phyloP scores from a whole-genome alignment of 2,888 invertebrate species.

The Hyles lineata region DNA sequence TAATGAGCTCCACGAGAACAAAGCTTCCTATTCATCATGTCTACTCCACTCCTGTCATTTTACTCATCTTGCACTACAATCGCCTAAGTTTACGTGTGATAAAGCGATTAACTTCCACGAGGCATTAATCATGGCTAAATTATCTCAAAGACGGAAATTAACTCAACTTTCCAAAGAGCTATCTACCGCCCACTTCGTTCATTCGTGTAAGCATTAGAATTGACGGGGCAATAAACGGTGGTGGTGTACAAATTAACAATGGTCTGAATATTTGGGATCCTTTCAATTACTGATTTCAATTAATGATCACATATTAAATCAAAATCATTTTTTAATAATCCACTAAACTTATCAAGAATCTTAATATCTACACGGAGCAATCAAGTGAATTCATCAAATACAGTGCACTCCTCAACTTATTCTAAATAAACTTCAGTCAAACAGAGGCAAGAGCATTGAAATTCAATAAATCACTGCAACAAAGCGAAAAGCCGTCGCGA shows the following conservation, averaged over 20 bases:
- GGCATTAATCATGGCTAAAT: constrained; percentile 17
- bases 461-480: constrained; percentile 56
- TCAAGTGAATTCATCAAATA: background rate
- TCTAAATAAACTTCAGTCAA: constrained; percentile 27
- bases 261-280: background rate
- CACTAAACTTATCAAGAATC: too few species aligned
- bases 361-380: background rate
- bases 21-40: constrained; percentile 3
- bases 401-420: constrained; percentile 1
- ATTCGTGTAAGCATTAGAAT: constrained; percentile 10
- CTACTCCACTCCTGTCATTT: constrained; percentile 8
- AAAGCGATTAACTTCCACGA: constrained; percentile 16
- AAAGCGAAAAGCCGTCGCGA: constrained; percentile 45
- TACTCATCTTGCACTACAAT: constrained; percentile 10
- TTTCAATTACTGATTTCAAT: background rate
- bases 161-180: constrained; percentile 15
- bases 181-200: constrained; percentile 3
- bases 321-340: too few species aligned
- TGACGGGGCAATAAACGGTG: background rate
- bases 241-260: background rate
- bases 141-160: constrained; percentile 24
- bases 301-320: too few species aligned
- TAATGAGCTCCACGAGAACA: constrained; percentile 9
- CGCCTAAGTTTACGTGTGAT: constrained; percentile 18
- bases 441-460: constrained; percentile 46